These are phyloP conservation scores for Electrophaes corylata DNA, from an alignment of 2,888 invertebrate genomes.

Conservation along the genomic window DNA sequence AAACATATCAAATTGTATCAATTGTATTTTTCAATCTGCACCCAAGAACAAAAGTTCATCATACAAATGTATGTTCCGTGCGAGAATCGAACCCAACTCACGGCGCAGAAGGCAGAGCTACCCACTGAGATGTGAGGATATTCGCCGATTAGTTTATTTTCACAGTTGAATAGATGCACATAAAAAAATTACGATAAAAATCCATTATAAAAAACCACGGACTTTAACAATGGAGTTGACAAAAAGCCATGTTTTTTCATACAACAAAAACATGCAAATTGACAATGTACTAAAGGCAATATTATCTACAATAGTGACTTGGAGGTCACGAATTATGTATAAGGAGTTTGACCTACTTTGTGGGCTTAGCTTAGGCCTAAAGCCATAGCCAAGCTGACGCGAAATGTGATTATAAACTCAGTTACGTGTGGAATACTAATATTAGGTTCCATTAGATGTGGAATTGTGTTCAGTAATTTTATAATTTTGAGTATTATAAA, in stretches of 20 bases:
- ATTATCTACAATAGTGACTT: not conserved
- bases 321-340: constrained; percentile 24
- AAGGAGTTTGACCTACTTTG: constrained; percentile 25
- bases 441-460: too few species aligned
- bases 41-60: too few species aligned
- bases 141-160: not conserved
- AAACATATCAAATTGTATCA: too few species aligned
- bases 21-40: too few species aligned
- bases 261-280: constrained; percentile 8
- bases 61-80: too few species aligned
- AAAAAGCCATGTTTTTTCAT: not conserved
- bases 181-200: too few species aligned
- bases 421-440: not conserved
- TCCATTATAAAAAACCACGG: constrained; percentile 2
- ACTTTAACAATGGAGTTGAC: not conserved
- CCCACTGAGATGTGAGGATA: too few species aligned
- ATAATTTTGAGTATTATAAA: too few species aligned
- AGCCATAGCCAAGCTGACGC: constrained; percentile 2
- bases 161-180: constrained; percentile 2
- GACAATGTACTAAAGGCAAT: not conserved
- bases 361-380: constrained; percentile 3
- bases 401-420: not conserved
- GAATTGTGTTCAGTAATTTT: too few species aligned
- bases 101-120: too few species aligned
- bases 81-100: too few species aligned